phyloP scores from a whole-genome alignment of 1,140 invertebrate genomes.

The Drosophila orena region DNA sequence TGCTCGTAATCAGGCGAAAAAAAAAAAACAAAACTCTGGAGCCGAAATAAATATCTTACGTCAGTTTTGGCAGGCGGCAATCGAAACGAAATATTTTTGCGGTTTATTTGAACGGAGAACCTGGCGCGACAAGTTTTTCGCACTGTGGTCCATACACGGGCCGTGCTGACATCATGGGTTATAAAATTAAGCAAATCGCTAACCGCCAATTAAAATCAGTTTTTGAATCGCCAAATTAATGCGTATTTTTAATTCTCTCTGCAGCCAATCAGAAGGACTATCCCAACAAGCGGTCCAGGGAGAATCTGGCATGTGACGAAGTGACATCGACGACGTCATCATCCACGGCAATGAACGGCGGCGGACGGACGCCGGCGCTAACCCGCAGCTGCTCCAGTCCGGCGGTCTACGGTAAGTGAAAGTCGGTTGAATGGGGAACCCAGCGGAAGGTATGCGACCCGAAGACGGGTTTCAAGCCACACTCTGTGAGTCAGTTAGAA shows the following conservation, averaged over 20 bases:
- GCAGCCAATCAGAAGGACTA: constrained; percentile 90
- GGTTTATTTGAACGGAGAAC: constrained; percentile 48
- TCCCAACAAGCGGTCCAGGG: constrained; percentile 86
- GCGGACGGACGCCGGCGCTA: constrained; percentile 72
- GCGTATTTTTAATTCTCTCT: constrained; percentile 84
- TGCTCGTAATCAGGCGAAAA: constrained; percentile 23
- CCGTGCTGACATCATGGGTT: constrained; percentile 69
- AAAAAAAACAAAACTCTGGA: constrained; percentile 27
- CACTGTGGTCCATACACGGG: constrained; percentile 38
- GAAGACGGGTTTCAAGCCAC: constrained; percentile 10
- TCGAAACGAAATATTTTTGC: constrained; percentile 51
- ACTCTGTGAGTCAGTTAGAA: constrained; percentile 18
- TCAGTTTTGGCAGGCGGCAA: constrained; percentile 74
- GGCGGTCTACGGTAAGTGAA: constrained; percentile 82
- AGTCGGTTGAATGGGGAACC: constrained; percentile 15
- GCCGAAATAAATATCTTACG: constrained; percentile 81
- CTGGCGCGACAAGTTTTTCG: constrained; percentile 73
- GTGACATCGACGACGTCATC: constrained; percentile 65
- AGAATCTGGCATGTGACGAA: constrained; percentile 85
- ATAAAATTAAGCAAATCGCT: constrained; percentile 48
- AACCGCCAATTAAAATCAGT: constrained; percentile 33
- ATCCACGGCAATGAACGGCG: constrained; percentile 83
- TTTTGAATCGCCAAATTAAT: constrained; percentile 28
- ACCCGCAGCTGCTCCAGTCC: constrained; percentile 84
- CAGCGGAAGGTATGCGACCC: constrained; percentile 10